Conservation (phyloP, 2,797 vertebrate species). For the Coracias cyanogaster region DNA sequence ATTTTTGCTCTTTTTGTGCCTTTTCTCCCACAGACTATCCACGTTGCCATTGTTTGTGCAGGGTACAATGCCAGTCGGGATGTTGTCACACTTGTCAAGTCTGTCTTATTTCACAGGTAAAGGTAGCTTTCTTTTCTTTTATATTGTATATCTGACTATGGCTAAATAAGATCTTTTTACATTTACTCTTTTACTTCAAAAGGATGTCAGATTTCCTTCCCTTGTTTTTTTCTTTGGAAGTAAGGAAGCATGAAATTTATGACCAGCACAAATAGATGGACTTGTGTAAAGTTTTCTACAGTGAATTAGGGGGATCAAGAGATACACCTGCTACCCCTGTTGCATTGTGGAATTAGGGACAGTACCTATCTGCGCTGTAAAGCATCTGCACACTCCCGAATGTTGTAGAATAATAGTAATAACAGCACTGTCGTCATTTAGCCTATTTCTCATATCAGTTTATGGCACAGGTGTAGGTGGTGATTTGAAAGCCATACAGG, state of each 20-base stretch:
- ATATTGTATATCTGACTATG: background rate
- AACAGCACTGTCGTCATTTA: background rate
- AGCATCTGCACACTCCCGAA: background rate
- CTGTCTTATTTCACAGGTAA: conserved; percentile 98
- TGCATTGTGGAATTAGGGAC: background rate
- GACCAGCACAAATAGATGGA: background rate
- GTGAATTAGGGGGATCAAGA: background rate
- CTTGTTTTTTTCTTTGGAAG: background rate
- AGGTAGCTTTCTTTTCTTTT: background rate
- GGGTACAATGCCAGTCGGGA: conserved; percentile 98
- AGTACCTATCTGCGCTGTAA: background rate
- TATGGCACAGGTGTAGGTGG: background rate
- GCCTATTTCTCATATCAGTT: background rate
- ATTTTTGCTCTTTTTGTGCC: conserved; percentile 13
- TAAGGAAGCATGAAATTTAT: background rate
- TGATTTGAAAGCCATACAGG: background rate
- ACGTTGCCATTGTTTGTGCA: conserved; percentile 96
- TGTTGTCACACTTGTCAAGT: conserved; percentile 97
- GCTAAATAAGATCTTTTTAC: background rate
- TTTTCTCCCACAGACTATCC: conserved; percentile 88
- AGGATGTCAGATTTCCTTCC: background rate
- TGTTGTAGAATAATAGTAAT: background rate
- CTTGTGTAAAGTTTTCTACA: background rate
- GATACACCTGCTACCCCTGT: background rate
- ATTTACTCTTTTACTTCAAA: background rate